Percentiles rank a stretch among this genome's conserved stretches.
Conservation (phyloP, 2,797 vertebrate species). For the Botia kubotai region DNA sequence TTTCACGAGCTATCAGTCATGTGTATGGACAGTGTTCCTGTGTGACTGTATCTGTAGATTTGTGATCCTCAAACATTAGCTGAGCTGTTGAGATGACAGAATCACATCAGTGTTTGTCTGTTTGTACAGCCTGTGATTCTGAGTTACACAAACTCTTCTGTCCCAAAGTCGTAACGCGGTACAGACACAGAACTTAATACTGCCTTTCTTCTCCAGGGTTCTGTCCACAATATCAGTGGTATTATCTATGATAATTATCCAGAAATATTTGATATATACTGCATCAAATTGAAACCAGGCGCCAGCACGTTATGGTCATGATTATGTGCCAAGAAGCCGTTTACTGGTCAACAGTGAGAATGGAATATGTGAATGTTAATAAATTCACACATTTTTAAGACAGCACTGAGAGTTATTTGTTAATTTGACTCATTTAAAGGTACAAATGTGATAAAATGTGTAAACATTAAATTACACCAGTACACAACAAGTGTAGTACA, state of each 20-base stretch:
- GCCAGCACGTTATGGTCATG: constrained; percentile 56
- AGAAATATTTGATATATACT: constrained; percentile 40
- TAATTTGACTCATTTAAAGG: not conserved
- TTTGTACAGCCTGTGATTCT: constrained; percentile 30
- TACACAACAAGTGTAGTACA: no score
- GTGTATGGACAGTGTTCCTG: constrained; percentile 5
- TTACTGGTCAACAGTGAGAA: constrained; percentile 57
- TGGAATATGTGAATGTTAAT: constrained; percentile 66
- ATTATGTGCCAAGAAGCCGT: constrained; percentile 63
- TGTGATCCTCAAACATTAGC: constrained; percentile 11
- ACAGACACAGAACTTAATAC: constrained; percentile 39
- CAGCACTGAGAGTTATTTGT: not conserved
- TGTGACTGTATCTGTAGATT: constrained; percentile 23
- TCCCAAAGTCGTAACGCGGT: constrained; percentile 32
- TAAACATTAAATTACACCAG: no score
- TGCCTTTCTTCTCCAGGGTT: constrained; percentile 57
- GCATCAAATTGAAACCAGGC: constrained; percentile 57
- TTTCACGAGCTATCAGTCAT: not conserved
- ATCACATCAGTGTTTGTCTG: constrained; percentile 20
- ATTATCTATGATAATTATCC: constrained; percentile 44
- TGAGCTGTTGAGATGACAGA: constrained; percentile 4
- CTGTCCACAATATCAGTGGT: constrained; percentile 50
- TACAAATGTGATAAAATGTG: no score
- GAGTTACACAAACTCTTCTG: constrained; percentile 21
- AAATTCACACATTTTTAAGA: constrained; percentile 66